Conservation (phyloP, 2,113 vertebrate species). For the Microcebus griseorufus region DNA sequence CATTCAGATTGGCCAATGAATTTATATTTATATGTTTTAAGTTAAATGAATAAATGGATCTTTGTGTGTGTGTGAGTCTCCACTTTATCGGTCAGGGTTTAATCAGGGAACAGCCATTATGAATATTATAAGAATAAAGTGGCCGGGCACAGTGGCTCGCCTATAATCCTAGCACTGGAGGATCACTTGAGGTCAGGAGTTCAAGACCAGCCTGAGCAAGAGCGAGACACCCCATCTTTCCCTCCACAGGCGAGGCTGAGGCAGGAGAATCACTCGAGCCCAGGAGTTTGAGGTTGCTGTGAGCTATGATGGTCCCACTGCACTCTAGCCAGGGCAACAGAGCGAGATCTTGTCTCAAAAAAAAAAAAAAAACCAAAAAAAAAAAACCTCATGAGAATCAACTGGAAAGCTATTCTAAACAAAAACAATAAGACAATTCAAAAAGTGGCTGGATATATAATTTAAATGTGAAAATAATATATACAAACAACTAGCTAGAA, state of each 20-base stretch:
- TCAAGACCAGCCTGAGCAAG: background rate
- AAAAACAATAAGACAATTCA: background rate
- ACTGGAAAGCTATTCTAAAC: background rate
- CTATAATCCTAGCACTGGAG: background rate
- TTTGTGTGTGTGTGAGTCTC: background rate
- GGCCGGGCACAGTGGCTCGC: background rate
- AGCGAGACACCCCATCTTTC: too few relatives aligned
- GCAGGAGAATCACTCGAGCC: background rate
- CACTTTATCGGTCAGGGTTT: background rate
- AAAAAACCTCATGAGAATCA: slow-evolving; percentile 22
- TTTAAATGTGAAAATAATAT: background rate
- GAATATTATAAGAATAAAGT: background rate
- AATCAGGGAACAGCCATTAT: background rate
- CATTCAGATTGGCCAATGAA: background rate
- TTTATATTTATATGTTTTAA: background rate
- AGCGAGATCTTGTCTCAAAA: background rate
- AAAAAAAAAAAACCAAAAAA: background rate
- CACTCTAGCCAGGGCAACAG: background rate
- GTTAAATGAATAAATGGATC: background rate
- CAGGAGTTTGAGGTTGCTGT: background rate
- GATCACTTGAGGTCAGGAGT: background rate
- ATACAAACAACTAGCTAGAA: background rate
- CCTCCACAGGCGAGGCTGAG: background rate
- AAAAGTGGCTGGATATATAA: background rate
- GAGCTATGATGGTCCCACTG: background rate